A percentile compares a stretch with the other conserved stretches of the same genome.
Evolutionary conservation across 2,888 invertebrate genomes (phyloP).

Genomic region (Lepidochitona cinerea): DNA sequence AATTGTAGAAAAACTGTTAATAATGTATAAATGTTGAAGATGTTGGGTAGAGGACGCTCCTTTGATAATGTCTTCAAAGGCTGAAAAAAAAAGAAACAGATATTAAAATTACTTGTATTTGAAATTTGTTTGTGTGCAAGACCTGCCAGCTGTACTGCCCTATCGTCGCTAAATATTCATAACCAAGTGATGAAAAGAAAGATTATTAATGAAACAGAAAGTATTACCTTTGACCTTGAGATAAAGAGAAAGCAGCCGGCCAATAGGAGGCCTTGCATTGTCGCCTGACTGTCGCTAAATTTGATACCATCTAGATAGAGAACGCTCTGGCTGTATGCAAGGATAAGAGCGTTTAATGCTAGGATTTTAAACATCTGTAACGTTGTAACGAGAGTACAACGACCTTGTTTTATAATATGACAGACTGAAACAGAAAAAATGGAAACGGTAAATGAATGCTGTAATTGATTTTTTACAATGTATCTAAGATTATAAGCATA

Average conservation of each 20-base stretch:
- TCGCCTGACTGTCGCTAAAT: slow-evolving; percentile 97
- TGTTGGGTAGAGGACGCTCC: slow-evolving; percentile 96
- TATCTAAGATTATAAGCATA: too few relatives aligned
- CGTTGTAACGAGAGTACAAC: slow-evolving; percentile 98
- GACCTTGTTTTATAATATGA: slow-evolving; percentile 99
- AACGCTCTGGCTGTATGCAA: slow-evolving; percentile 99
- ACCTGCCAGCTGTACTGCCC: neutral
- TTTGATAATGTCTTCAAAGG: slow-evolving; percentile 93
- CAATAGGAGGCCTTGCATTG: slow-evolving; percentile 93
- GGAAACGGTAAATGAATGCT: too few relatives aligned
- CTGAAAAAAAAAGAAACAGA: slow-evolving; percentile 69
- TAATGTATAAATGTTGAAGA: slow-evolving; percentile 98
- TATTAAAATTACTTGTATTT: too few relatives aligned
- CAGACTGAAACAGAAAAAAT: too few relatives aligned
- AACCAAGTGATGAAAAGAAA: neutral
- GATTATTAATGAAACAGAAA: neutral
- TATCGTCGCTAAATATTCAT: neutral
- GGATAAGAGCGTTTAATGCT: slow-evolving; percentile 95
- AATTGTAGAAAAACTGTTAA: slow-evolving; percentile 96
- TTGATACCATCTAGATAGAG: slow-evolving; percentile 98
- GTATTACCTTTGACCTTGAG: slow-evolving; percentile 90
- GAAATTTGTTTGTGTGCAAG: too few relatives aligned
- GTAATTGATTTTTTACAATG: too few relatives aligned
- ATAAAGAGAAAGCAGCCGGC: slow-evolving; percentile 99
- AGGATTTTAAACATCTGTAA: slow-evolving; percentile 99